These are phyloP conservation scores for Microplitis manilae DNA, from an alignment of 2,888 invertebrate species.

Conservation along the genomic window DNA sequence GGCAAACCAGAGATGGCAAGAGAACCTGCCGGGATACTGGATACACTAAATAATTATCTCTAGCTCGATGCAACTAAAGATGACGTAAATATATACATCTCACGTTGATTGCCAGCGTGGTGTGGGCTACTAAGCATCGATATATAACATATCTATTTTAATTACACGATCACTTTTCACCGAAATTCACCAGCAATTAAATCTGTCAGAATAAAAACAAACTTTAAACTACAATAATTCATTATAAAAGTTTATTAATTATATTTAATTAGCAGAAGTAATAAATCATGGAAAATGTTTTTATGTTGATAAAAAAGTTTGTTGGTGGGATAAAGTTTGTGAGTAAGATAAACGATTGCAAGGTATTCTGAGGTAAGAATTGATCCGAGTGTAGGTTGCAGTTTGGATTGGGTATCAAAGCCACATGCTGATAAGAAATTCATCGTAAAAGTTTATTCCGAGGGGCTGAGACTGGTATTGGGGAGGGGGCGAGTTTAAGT, in stretches of 20 bases:
- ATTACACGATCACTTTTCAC: background rate
- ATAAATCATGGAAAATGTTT: background rate
- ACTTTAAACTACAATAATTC: background rate
- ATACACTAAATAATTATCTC: background rate
- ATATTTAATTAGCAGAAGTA: background rate
- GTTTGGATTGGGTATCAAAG: background rate
- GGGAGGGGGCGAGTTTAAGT: background rate
- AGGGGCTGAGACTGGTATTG: background rate
- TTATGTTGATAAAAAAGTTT: background rate
- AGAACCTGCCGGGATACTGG: background rate
- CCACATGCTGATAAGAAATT: constrained; percentile 1
- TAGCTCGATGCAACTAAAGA: background rate
- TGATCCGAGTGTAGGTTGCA: background rate
- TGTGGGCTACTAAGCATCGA: background rate
- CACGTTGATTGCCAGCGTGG: background rate
- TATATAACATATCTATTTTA: background rate
- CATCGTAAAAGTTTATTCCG: constrained; percentile 34
- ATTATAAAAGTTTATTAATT: background rate
- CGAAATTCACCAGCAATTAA: background rate
- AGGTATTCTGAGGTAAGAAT: background rate
- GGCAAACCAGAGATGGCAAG: background rate
- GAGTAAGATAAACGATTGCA: background rate
- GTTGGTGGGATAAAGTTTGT: background rate
- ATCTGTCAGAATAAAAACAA: background rate
- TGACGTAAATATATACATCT: background rate